Evolutionary conservation across 2,888 invertebrate species (phyloP), one percentile per base, ranked within the genome.

Genomic region (Spatulosminthurus flaviceps): DNA sequence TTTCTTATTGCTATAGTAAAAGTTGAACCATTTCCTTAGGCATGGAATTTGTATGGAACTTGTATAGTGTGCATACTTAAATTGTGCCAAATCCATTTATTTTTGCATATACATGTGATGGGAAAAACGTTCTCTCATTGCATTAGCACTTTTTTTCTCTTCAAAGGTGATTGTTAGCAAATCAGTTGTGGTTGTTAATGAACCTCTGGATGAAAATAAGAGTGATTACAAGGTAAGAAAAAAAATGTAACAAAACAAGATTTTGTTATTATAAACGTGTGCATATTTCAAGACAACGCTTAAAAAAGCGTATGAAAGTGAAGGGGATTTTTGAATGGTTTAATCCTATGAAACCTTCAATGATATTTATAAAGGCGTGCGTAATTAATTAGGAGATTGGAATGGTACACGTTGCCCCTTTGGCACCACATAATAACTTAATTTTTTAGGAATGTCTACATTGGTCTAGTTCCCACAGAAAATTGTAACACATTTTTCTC

Each of bases 361-460:
- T 41, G 7, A 9, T 41, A 9, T 9, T 41, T 41, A 41, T 13
- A 41, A 41, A 41, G 13, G 7, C 13, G 9, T 41, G 9, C 41
- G 41, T 13, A 41, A n/a, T n/a, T 41, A 13, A 41, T 13, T 41
- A n/a, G n/a, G 41, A 13, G 13, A 7, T 41, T 41, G 9, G 41
- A 9, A 13, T 41, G 13, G 41, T 41, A 13, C 13, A 41, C 9
- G 41, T 41, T 7, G 41, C 7, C n/a, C n/a, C 67, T 19, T 24
- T 26, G 43, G 43, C 42, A 51, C 72, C 72, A 43, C 26, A 51
- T 72, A 72, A 72, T 72, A 51, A 72, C 72, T 72, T 72, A 72
- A 72, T 72, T 51, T 72, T 51, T 19, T 51, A 16, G n/a, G 11
- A 70, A 34, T 21, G 41, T 34, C 70, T 70, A n/a, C 51, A 19